phyloP scores from a whole-genome alignment of 2,888 invertebrate genomes.

The Tridacna gigas region DNA sequence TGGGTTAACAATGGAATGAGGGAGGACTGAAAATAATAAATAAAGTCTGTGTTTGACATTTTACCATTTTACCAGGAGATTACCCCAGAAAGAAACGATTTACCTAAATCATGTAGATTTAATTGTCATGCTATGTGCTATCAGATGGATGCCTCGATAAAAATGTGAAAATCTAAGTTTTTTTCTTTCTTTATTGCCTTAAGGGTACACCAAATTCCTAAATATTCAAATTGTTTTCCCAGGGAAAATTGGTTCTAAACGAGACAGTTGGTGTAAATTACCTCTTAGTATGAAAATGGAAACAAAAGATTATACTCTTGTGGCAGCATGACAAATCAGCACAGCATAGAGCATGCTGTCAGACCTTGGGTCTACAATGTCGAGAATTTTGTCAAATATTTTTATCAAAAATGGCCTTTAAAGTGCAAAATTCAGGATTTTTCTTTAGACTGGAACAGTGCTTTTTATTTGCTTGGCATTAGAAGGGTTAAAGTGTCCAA shows the following conservation, averaged over 20 bases:
- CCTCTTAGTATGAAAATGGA: too few relatives aligned
- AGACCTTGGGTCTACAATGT: too few relatives aligned
- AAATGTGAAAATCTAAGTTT: conserved; percentile 54
- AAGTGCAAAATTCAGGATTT: too few relatives aligned
- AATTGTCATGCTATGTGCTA: conserved; percentile 58
- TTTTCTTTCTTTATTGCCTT: conserved; percentile 45
- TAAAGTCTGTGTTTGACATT: conserved; percentile 51
- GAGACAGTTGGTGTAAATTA: conserved; percentile 26
- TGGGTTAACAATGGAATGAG: conserved; percentile 12
- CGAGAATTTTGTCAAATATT: too few relatives aligned
- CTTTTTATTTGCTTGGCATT: too few relatives aligned
- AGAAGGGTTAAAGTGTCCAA: conserved; percentile 21
- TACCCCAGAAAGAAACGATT: conserved; percentile 34
- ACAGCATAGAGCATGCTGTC: too few relatives aligned
- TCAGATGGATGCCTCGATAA: conserved; percentile 40
- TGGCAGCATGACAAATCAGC: too few relatives aligned
- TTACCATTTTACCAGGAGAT: conserved; percentile 50
- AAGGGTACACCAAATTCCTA: conserved; percentile 27
- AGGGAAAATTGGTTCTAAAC: conserved; percentile 25
- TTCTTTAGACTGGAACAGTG: too few relatives aligned
- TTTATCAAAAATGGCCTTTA: too few relatives aligned
- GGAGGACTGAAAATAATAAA: conserved; percentile 38
- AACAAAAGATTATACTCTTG: too few relatives aligned
- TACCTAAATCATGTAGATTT: conserved; percentile 64
- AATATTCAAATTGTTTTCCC: conserved; percentile 29